Conservation (phyloP, 2,888 invertebrate genomes). For the Euproctis similis region DNA sequence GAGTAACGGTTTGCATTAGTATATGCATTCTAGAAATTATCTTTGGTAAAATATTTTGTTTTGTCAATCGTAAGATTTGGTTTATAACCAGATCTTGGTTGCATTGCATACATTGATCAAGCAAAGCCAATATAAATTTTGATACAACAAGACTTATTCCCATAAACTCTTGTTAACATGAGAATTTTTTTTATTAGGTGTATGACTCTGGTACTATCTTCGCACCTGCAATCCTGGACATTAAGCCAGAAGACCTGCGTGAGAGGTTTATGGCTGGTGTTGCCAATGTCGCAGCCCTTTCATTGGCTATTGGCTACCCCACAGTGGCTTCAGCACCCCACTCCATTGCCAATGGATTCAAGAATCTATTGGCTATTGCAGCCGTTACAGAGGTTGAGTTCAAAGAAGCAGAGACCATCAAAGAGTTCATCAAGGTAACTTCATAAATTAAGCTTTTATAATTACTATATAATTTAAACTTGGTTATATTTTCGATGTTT, state of each 20-base stretch:
- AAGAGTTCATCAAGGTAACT: constrained; percentile 92
- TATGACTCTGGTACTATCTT: constrained; percentile 99
- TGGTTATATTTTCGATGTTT: not conserved
- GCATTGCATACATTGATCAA: constrained; percentile 19
- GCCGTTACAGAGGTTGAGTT: constrained; percentile 97
- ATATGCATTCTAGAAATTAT: constrained; percentile 61
- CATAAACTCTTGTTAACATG: too few relatives aligned
- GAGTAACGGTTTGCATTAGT: constrained; percentile 58
- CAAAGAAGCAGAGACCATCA: constrained; percentile 94
- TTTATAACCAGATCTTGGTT: constrained; percentile 6
- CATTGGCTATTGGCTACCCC: constrained; percentile 95
- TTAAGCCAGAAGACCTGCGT: constrained; percentile 96
- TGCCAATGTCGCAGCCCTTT: constrained; percentile 94
- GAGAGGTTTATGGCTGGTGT: constrained; percentile 95
- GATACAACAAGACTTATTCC: too few relatives aligned
- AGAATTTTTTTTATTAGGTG: constrained; percentile 75
- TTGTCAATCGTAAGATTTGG: constrained; percentile 13
- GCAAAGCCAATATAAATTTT: not conserved
- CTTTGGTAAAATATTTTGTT: constrained; percentile 58
- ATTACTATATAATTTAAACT: not conserved
- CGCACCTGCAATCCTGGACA: constrained; percentile 97
- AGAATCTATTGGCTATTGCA: constrained; percentile 97
- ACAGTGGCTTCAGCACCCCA: constrained; percentile 98
- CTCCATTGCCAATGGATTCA: constrained; percentile 98
- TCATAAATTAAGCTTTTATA: too few relatives aligned